Evolutionary conservation across 2,888 invertebrate genomes (phyloP).

Genomic region (Leptopterna dolabrata): DNA sequence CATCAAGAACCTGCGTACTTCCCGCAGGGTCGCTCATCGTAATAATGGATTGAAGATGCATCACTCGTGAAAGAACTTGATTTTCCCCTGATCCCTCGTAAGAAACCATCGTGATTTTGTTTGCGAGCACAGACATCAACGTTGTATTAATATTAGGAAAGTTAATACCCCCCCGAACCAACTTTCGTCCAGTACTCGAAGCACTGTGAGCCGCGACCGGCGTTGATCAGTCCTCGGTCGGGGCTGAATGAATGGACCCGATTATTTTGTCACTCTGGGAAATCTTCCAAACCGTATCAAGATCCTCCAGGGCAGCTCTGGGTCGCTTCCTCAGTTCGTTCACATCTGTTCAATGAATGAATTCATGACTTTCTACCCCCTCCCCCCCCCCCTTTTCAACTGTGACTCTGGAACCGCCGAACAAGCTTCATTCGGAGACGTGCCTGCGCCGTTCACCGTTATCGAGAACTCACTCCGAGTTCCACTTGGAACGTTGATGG

Average conservation of each 20-base stretch:
- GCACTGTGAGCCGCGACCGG: no score
- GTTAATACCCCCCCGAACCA: no score
- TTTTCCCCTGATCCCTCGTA: no score
- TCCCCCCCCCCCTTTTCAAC: neutral
- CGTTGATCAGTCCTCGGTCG: neutral
- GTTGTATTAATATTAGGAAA: no score
- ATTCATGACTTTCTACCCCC: conserved; percentile 13
- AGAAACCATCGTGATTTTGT: no score
- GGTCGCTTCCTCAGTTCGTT: conserved; percentile 17
- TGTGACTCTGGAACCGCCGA: neutral
- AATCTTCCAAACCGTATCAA: conserved; percentile 18
- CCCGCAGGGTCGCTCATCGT: no score
- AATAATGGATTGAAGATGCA: no score
- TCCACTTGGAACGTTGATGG: neutral
- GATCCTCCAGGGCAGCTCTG: neutral
- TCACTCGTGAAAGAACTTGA: no score
- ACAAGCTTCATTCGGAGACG: neutral
- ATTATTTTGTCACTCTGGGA: conserved; percentile 28
- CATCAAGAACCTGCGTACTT: no score
- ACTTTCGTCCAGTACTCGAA: no score
- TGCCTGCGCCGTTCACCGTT: neutral
- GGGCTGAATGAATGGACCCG: neutral
- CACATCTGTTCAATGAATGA: conserved; percentile 24
- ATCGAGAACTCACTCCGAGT: neutral
- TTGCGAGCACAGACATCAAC: no score